Evolutionary conservation across 2,113 vertebrate species (phyloP).

Genomic region (Salvelinus fontinalis): DNA sequence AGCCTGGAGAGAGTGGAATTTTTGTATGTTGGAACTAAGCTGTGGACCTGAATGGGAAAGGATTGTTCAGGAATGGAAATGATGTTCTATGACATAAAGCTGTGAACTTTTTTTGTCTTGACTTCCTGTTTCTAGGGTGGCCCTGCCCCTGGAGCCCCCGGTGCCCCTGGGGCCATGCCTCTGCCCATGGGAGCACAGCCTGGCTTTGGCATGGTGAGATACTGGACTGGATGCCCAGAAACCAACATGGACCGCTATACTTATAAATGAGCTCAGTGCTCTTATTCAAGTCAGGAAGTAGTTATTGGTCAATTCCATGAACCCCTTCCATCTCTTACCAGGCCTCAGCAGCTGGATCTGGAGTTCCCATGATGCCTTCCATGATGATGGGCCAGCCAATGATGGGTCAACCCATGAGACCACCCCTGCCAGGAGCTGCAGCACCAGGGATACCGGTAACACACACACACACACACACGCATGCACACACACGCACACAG

Average conservation of each 20-base stretch:
- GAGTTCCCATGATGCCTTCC: constrained; percentile 89
- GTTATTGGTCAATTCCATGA: too few species aligned
- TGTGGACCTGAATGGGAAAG: background rate
- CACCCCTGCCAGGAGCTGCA: constrained; percentile 79
- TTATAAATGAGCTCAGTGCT: too few species aligned
- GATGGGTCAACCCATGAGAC: constrained; percentile 96
- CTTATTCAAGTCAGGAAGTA: too few species aligned
- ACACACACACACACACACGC: background rate
- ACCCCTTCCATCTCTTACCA: constrained; percentile 51
- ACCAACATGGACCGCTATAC: background rate
- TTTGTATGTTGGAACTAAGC: background rate
- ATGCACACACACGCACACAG: background rate
- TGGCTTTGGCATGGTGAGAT: constrained; percentile 90
- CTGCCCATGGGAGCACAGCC: constrained; percentile 80
- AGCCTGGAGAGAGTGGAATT: background rate
- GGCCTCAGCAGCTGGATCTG: constrained; percentile 83
- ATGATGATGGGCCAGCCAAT: constrained; percentile 95
- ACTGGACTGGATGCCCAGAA: background rate
- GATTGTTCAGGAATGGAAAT: background rate
- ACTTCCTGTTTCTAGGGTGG: constrained; percentile 47
- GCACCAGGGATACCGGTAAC: constrained; percentile 85
- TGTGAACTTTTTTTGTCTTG: background rate
- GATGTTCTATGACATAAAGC: background rate
- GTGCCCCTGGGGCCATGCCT: constrained; percentile 65
- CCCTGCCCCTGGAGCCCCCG: constrained; percentile 64